Conservation (phyloP, 2,797 vertebrate species). For the Stomatorhinus walkeri region DNA sequence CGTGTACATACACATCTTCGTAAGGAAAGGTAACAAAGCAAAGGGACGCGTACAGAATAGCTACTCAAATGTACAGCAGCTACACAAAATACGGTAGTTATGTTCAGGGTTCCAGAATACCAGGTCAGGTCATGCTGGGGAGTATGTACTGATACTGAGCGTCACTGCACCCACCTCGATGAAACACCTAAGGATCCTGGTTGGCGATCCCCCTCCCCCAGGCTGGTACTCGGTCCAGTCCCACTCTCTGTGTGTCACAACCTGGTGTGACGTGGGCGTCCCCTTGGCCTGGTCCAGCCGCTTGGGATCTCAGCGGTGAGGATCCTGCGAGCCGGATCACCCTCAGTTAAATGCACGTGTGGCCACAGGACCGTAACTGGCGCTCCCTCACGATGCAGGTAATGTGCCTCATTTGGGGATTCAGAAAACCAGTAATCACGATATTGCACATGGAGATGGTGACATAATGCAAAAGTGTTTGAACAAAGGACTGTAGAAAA, state of each 20-base stretch:
- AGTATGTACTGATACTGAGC: background rate
- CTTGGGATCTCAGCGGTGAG: too few relatives aligned
- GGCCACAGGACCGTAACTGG: background rate
- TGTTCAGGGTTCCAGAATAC: background rate
- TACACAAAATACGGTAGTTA: background rate
- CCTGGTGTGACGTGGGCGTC: background rate
- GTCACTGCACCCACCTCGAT: background rate
- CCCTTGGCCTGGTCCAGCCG: background rate
- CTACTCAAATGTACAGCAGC: background rate
- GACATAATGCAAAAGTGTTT: background rate
- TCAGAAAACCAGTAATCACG: too few relatives aligned
- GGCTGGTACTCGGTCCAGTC: background rate
- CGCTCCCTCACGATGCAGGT: background rate
- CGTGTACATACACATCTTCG: background rate
- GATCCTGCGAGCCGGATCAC: too few relatives aligned
- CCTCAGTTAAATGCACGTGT: too few relatives aligned
- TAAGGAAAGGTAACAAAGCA: background rate
- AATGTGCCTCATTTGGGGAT: background rate
- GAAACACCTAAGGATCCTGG: background rate
- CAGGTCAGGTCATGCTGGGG: background rate
- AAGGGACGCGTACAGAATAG: background rate
- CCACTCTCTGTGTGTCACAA: too few relatives aligned
- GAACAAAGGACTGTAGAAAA: background rate
- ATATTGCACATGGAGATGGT: background rate
- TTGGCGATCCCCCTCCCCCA: background rate